These are phyloP conservation scores for Trichogramma evanescens DNA, from an alignment of 2,888 invertebrate genomes.

Conservation along the genomic window DNA sequence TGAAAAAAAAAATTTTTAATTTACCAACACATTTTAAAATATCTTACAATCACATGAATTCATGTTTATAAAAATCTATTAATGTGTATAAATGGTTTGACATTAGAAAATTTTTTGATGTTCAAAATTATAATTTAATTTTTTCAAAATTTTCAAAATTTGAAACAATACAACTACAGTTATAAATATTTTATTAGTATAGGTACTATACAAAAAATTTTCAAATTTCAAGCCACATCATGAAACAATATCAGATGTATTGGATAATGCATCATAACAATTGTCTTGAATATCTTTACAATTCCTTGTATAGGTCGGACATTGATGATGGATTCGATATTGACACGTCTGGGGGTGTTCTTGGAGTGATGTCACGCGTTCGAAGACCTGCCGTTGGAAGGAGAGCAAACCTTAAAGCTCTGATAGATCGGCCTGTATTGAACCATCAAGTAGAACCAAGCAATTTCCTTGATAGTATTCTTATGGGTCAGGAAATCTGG, in stretches of 20 bases:
- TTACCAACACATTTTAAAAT: too few relatives aligned
- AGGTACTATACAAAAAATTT: too few relatives aligned
- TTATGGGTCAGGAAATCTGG: conserved; percentile 64
- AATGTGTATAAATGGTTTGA: too few relatives aligned
- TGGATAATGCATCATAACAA: neutral
- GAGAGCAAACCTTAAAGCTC: neutral
- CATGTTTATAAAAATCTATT: too few relatives aligned
- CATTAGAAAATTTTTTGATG: too few relatives aligned
- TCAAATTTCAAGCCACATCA: too few relatives aligned
- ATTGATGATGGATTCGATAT: conserved; percentile 24
- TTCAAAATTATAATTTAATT: too few relatives aligned
- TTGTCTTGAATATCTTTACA: conserved; percentile 10
- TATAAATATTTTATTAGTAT: too few relatives aligned
- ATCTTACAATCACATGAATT: too few relatives aligned
- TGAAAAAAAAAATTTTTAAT: too few relatives aligned
- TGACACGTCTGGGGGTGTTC: neutral
- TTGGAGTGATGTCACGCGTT: conserved; percentile 6
- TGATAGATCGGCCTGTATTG: conserved; percentile 28
- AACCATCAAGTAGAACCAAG: conserved; percentile 26
- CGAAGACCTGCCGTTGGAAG: neutral
- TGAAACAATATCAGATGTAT: neutral
- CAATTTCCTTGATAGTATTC: conserved; percentile 64
- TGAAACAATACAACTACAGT: too few relatives aligned
- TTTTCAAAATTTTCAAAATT: too few relatives aligned
- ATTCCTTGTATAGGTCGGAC: conserved; percentile 31